Base-by-base conservation (phyloP, 2,113 vertebrate species). In the Cisticola juncidis region DNA sequence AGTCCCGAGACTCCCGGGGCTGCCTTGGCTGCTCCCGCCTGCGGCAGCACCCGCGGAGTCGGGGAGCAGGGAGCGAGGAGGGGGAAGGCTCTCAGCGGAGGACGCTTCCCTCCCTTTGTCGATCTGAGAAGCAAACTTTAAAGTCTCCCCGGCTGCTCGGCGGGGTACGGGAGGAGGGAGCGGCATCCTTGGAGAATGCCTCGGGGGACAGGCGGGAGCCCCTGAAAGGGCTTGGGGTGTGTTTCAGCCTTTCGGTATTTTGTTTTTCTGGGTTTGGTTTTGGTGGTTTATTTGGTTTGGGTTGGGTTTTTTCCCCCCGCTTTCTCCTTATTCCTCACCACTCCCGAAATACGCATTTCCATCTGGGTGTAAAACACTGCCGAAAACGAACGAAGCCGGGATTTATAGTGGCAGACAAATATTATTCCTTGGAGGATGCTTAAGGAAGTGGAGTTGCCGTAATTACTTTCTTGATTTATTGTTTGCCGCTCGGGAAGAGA, bases 381-480 rank as follows among this genome's bases (percentile, higher is more conserved):
- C 42, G 87, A 92, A 95, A 86, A 69, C 22, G 68, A 94, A 91
- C 25, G 70, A 88, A 77, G 92, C n/a, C 50, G 82, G 93, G 94
- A 97, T 98, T 98, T 98, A 97, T 97, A 92, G 95, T 28, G 88
- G 91, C 79, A 95, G 96, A 94, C 92, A 95, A 96, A 96, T 97
- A 98, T 98, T 96, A 97, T 86, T 83, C 98, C 98, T 98, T 82
- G 42, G 98, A 98, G 98, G 90, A 98, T 96, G 74, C 97, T 98
- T 98, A 97, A 92, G 96, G 96, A 97, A 97, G 95, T 73, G 84
- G 95, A 96, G 95, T 93, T 97, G 97, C 88, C 94, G 48, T 98
- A 98, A 98, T 98, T 97, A 96, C 97, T 98, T 95, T 96, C 93
- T 87, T 98, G 98, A 98, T 98, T 98, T 98, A 98, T 97, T 94